Base-by-base conservation (phyloP, 1,140 invertebrate genomes). In the Anthonomus grandis region DNA sequence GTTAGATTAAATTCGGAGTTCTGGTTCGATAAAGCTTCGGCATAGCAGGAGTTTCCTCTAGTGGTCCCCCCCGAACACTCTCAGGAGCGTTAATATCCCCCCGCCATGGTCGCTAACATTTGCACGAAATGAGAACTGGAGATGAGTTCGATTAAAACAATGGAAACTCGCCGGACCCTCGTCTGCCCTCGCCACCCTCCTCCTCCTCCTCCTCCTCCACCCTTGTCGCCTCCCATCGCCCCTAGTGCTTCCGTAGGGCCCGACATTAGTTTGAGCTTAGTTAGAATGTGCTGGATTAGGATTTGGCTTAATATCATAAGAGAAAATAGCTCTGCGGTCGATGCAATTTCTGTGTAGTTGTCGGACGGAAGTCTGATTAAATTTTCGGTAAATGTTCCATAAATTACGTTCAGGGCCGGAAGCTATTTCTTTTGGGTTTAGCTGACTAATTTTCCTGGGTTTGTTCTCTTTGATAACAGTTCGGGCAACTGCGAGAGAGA, bases 71-170 rank as follows among this genome's bases (percentile, higher is more conserved):
- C 63, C 62, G 46, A 57, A 58, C 60, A 65, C 69, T 66, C 67
- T 69, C 67, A 68, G 69, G 64, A 71, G 63, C 65, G 67, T 67
- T 71, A 70, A 71, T 71, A 71, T 71, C 63, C 64, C 47, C 60
- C 66, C 62, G 50, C 57, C 63, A 65, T 65, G 64, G 51, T 67
- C 54, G 64, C 67, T 63, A 67, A 70, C 68, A 71, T 70, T 70
- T 69, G 68, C 68, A 65, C 70, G 62, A 70, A 70, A 70, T 70
- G 68, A 70, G 70, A 70, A 70, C 67, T 66, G 59, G 69, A 72
- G 70, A 70, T 70, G 70, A 69, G 69, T 70, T 70, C 69, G 69
- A 70, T 72, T 72, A 70, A 72, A 72, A 72, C 70, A 72, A 72
- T 70, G 70, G 64, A 59, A 59, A 55, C 67, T 53, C 61, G 55